Base-by-base conservation (phyloP, 2,888 invertebrate species). In the Tyria jacobaeae region DNA sequence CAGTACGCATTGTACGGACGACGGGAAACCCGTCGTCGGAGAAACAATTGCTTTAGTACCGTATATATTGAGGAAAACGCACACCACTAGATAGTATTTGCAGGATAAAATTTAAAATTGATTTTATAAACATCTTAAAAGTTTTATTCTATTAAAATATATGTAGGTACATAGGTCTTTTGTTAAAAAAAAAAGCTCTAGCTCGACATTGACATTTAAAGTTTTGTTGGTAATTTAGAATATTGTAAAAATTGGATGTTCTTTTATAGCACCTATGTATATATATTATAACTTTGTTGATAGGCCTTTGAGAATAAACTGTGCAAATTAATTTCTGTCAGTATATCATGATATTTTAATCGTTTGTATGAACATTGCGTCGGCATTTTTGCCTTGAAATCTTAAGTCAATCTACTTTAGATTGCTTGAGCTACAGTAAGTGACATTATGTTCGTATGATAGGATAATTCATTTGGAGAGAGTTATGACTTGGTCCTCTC, bases 1-100 rank as follows among this genome's bases (percentile, higher is more conserved):
- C 48, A 31, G 57, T 41, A 60, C 63, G 62, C 63, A 65, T 64
- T 56, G 56, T 60, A 61, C 60, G 48, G 55, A 57, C 34, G 44
- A 54, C 48, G n/a, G 34, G 10, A 57, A 64, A 15, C 62, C 57
- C 56, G 57, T 27, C 27, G 51, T 21, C 15, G n/a, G 15, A 24
- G 14, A 25, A 48, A 35, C 35, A 21, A 35, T 21, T 34, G 14
- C 24, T 51, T 35, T 15, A 12, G 1, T 31, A 31, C 17, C 7
- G 34, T 14, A 35, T 3, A 2, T 51, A 31, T 14, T 34, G 17
- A 34, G 21, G 12, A 17, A 14, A 51, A 17, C 2, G 6, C 34
- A 21, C 10, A 21, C 50, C 10, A 21, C 50, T 31, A 17, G 5
- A n/a, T n/a, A 44, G 3, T 4, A 21, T 21, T 21, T 12, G 44